Evolutionary conservation across 2,797 vertebrate genomes (phyloP).

Genomic region (Bovichtus variegatus): DNA sequence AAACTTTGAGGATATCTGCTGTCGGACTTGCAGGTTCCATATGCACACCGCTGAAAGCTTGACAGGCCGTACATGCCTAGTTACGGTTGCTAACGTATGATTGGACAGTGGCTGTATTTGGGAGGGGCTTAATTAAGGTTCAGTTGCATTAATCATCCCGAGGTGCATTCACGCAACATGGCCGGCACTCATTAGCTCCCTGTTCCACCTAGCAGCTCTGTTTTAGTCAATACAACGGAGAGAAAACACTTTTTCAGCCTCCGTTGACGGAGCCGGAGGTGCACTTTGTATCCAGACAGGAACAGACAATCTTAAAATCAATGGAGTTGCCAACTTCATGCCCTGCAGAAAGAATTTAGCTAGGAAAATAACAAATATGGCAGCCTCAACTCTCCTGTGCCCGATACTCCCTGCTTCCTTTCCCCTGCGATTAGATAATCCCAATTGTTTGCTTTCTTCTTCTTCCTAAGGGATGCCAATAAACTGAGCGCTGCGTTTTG

Average conservation of each 20-base stretch:
- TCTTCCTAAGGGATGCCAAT: constrained; percentile 42
- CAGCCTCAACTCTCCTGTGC: constrained; percentile 38
- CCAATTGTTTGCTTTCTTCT: constrained; percentile 69
- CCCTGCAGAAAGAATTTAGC: constrained; percentile 61
- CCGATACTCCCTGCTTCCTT: constrained; percentile 40
- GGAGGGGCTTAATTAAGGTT: too few relatives aligned
- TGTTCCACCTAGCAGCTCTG: constrained; percentile 31
- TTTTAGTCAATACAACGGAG: constrained; percentile 60
- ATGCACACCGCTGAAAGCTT: too few relatives aligned
- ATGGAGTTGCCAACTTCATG: constrained; percentile 56
- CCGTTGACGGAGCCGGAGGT: constrained; percentile 49
- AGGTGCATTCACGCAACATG: constrained; percentile 41
- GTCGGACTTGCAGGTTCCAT: too few relatives aligned
- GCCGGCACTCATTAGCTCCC: constrained; percentile 27
- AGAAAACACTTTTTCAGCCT: constrained; percentile 53
- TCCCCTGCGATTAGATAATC: constrained; percentile 63
- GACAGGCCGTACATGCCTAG: not conserved
- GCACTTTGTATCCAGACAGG: constrained; percentile 55
- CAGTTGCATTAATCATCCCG: constrained; percentile 50
- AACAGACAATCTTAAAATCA: constrained; percentile 66
- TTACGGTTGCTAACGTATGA: not conserved
- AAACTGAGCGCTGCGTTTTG: constrained; percentile 44
- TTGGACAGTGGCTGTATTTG: not conserved
- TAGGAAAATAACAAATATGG: constrained; percentile 64
- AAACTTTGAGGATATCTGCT: not conserved